Base-by-base conservation (phyloP, 2,888 invertebrate species). In the Acleris cristana region DNA sequence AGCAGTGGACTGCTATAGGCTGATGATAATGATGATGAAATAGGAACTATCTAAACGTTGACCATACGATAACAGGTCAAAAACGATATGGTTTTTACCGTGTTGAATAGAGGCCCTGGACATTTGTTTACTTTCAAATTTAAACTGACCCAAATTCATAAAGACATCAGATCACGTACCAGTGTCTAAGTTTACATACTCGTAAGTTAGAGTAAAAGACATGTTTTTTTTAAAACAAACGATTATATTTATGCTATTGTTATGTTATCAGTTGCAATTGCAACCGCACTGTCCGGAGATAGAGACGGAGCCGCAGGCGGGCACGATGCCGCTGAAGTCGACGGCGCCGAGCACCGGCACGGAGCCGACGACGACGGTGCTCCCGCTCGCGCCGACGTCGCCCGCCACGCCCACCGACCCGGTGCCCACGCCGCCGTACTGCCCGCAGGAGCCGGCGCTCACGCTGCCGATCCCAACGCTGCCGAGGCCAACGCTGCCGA, bases 291-390 rank as follows among this genome's bases (percentile, higher is more conserved):
- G 53, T 61, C 64, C 69, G 14, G n/a, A 14, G 51, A 71, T 57
- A 14, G 69, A 53, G 14, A 69, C 78, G 48, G 73, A 67, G 56
- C 79, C 81, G 49, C 71, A 72, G 64, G 81, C 81, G 40, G 76
- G 75, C 34, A 80, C 76, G 34, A 61, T 61, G 16, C 83, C 82
- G 23, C 73, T 70, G 76, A 80, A 80, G 19, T 74, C 73, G 26
- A 82, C 83, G n/a, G 78, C 74, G 60, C 83, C 81, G 34, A 79
- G 74, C 64, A 81, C 79, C 51, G 84, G 83, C 34, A 82, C 76
- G 60, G 77, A 77, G 58, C 83, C 81, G 8, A 74, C 73, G 51
- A 81, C 76, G 64, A 74, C 71, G 34, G 80, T 78, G 54, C 71
- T 74, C 68, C 81, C 74, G 58, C 69, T 59, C 34, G 76, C 74